Evolutionary conservation across 2,888 invertebrate genomes (phyloP), one percentile per base, ranked within the genome.

Genomic region (Embidobia sp.): DNA sequence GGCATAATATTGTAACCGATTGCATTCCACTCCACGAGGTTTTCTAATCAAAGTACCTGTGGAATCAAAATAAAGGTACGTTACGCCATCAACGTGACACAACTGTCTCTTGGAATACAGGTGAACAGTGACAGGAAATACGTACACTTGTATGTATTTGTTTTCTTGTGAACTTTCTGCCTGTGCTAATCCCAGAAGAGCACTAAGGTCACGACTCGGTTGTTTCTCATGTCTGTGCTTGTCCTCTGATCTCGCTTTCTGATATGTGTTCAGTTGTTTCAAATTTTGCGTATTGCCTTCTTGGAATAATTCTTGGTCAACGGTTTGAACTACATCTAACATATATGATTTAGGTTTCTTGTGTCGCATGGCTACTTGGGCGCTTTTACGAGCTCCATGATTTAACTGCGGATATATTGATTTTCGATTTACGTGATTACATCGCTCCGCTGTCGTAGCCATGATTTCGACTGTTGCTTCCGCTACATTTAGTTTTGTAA

Each of bases 21-120:
- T 63, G 10, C 49, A 63, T 0, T 40, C 5, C 5, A 64, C n/a
- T 5, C 42, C 42, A 13, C 22, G 1, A 3, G 64, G 64, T 7
- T 42, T 40, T 6, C 64, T 18, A 5, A 64, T 11, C 3, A 61
- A 8, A 11, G 37, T 27, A 2, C 61, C 48, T 4, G 48, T 48
- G 1, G 61, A 11, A 61, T 61, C 61, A 13, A 61, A 61, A 22
- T 48, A 37, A 2, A 61, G 22, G 5, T 27, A 27, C 11, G 22
- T n/a, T 7, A 26, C 11, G 26, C 48, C 8, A 5, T 33, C 10
- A 0, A 19, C 3, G 27, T 11, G 13, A 1, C 6, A 7, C 6
- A 57, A 15, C 8, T 57, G 57, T 7, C 7, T 42, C 11, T n/a
- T 22, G 0, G 55, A n/a, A 8, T 11, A 55, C 27, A 55, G 3